phyloP scores from a whole-genome alignment of 2,797 vertebrate species.

The Ptychadena robeensis region DNA sequence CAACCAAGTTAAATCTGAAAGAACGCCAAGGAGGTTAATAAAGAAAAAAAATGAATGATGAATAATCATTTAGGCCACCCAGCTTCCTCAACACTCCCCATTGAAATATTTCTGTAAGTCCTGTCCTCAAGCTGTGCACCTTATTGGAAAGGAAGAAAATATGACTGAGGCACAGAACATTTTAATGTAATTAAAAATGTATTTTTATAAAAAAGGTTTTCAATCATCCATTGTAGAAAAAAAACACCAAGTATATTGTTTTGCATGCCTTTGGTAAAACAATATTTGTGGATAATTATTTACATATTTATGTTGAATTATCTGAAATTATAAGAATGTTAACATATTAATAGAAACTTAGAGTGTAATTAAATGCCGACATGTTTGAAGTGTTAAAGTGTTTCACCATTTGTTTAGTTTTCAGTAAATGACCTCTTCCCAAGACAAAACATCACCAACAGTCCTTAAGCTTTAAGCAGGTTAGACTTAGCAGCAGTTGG shows the following conservation, averaged over 20 bases:
- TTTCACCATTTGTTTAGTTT: slow-evolving; percentile 2
- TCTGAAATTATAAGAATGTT: not conserved
- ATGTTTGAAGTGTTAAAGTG: not conserved
- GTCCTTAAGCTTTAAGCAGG: slow-evolving; percentile 37
- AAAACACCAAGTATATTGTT: not conserved
- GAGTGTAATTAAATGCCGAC: not conserved
- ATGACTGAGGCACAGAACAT: too few species aligned
- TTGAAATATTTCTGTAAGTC: too few species aligned
- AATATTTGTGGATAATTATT: not conserved
- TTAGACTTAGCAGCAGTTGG: slow-evolving; percentile 50
- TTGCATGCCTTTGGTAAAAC: not conserved
- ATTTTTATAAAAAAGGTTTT: too few species aligned
- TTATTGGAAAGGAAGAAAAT: too few species aligned
- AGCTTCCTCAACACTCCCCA: too few species aligned
- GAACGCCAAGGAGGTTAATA: too few species aligned
- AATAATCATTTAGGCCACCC: too few species aligned
- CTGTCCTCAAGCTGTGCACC: too few species aligned
- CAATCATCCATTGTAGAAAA: not conserved
- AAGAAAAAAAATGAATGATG: too few species aligned
- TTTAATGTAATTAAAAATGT: too few species aligned
- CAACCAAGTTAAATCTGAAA: too few species aligned
- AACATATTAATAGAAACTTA: not conserved
- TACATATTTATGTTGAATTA: not conserved
- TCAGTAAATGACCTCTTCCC: not conserved
- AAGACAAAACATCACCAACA: not conserved